Percentiles rank a stretch among this genome's conserved stretches.
phyloP scores from a whole-genome alignment of 2,797 vertebrate genomes.

The Monodelphis domestica region DNA sequence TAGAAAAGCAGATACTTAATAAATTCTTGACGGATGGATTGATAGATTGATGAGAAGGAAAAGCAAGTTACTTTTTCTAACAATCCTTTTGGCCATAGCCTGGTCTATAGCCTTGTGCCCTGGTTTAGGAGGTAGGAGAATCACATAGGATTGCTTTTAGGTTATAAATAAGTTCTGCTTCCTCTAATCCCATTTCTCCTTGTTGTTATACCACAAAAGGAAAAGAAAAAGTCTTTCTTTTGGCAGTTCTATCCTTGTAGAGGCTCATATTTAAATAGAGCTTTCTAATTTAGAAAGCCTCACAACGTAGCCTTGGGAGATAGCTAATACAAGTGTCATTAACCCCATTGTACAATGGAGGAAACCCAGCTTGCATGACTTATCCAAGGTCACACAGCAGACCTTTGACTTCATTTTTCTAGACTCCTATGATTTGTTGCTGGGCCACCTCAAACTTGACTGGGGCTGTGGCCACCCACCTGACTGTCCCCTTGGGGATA shows the following conservation, averaged over 20 bases:
- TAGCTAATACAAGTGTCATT: neutral
- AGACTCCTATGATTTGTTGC: neutral
- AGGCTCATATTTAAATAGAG: neutral
- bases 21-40: neutral
- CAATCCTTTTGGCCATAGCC: neutral
- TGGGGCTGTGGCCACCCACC: constrained; percentile 1
- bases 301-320: neutral
- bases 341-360: neutral
- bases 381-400: neutral
- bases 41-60: neutral
- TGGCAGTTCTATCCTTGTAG: neutral
- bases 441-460: neutral
- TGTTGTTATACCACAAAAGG: neutral
- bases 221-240: too few relatives aligned
- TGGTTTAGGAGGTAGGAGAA: neutral
- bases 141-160: neutral
- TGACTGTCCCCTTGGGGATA: constrained; percentile 23
- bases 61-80: neutral
- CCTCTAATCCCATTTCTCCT: neutral
- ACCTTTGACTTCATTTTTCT: neutral
- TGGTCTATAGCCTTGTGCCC: neutral
- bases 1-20: neutral
- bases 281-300: neutral
- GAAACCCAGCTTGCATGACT: neutral
- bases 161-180: neutral